These are phyloP conservation scores for Spodoptera littoralis DNA, from an alignment of 2,888 invertebrate species.

Conservation along the genomic window DNA sequence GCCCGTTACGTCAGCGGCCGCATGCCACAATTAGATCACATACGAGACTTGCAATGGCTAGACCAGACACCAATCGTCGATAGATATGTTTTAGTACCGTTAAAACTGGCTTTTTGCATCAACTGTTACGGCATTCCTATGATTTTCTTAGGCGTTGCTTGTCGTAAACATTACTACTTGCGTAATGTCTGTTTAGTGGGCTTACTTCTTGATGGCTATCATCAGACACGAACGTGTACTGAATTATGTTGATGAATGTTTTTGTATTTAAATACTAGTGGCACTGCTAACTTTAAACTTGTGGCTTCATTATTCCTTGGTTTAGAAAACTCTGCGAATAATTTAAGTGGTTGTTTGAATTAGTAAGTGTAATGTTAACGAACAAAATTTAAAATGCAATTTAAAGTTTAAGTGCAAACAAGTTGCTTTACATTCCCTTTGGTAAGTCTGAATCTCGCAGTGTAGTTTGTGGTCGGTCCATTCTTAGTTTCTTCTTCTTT, in stretches of 20 bases:
- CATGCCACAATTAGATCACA: slow-evolving; percentile 86
- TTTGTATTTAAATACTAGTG: slow-evolving; percentile 25
- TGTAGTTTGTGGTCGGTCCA: slow-evolving; percentile 76
- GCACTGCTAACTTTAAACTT: slow-evolving; percentile 15
- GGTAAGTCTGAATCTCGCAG: slow-evolving; percentile 76
- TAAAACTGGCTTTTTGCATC: slow-evolving; percentile 79
- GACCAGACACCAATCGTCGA: slow-evolving; percentile 78
- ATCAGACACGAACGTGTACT: slow-evolving; percentile 46
- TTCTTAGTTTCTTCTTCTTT: slow-evolving; percentile 74
- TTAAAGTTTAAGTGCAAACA: slow-evolving; percentile 83
- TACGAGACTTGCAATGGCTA: slow-evolving; percentile 79
- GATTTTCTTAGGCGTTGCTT: slow-evolving; percentile 62
- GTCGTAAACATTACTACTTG: slow-evolving; percentile 62
- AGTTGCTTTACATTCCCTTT: slow-evolving; percentile 84
- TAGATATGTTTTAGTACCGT: slow-evolving; percentile 82
- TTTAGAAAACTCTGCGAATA: slow-evolving; percentile 59
- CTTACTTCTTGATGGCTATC: slow-evolving; percentile 49
- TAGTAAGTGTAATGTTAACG: slow-evolving; percentile 74
- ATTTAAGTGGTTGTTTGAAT: slow-evolving; percentile 63
- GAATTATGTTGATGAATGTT: slow-evolving; percentile 33
- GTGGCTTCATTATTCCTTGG: slow-evolving; percentile 33
- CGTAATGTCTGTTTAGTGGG: slow-evolving; percentile 52
- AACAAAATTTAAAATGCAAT: slow-evolving; percentile 86
- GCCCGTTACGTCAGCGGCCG: slow-evolving; percentile 85
- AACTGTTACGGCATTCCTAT: slow-evolving; percentile 69